These are phyloP conservation scores for Melanostigma gelatinosum DNA, from an alignment of 2,113 vertebrate species.

Conservation along the genomic window DNA sequence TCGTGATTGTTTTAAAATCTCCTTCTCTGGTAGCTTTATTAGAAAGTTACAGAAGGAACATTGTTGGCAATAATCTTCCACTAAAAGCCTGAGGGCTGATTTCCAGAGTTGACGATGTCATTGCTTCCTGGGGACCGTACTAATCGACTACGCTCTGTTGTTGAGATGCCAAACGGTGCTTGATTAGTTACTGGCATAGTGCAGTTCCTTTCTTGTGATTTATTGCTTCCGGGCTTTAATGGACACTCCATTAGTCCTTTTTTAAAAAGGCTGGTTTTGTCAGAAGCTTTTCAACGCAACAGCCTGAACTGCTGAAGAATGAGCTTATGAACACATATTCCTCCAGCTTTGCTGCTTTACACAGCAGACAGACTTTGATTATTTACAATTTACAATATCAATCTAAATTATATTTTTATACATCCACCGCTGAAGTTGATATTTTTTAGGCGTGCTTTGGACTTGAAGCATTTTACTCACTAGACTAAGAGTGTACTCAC, in stretches of 20 bases:
- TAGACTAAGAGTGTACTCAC: neutral
- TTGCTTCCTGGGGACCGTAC: neutral
- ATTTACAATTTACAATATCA: neutral
- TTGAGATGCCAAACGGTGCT: conserved; percentile 12
- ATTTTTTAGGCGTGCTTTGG: conserved; percentile 10
- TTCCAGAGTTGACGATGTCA: neutral
- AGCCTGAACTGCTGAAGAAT: neutral
- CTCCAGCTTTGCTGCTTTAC: neutral
- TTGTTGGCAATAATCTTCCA: neutral
- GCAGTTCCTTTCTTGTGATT: conserved; percentile 14
- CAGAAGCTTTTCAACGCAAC: conserved; percentile 9
- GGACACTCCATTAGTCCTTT: conserved; percentile 51
- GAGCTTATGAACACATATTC: neutral
- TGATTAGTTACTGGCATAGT: conserved; percentile 12
- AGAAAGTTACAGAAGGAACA: neutral
- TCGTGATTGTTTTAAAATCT: neutral
- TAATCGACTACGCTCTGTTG: conserved; percentile 9
- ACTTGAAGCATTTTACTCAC: neutral
- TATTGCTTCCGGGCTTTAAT: conserved; percentile 51
- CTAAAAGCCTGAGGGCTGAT: conserved; percentile 4
- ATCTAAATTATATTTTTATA: conserved; percentile 17
- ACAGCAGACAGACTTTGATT: conserved; percentile 7
- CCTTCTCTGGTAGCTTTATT: neutral
- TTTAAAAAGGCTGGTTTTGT: conserved; percentile 7
- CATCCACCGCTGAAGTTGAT: neutral